These are phyloP conservation scores for Crossoptilon crossoptilon DNA, from an alignment of 2,797 vertebrate species.

Conservation along the genomic window DNA sequence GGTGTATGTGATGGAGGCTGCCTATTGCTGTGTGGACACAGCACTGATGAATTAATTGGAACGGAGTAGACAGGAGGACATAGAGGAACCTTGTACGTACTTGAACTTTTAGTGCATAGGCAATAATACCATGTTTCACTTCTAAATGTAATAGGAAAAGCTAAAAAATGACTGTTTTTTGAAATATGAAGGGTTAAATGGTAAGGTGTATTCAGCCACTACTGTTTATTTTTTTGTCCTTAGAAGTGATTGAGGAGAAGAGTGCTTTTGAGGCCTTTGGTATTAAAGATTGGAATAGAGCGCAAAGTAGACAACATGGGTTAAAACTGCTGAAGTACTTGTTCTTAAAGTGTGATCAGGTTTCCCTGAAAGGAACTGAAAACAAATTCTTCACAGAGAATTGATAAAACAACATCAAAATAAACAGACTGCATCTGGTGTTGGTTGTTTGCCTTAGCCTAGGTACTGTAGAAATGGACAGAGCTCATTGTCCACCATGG, in stretches of 20 bases:
- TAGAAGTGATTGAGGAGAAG: background rate
- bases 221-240: background rate
- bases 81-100: fast-evolving
- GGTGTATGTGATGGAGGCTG: background rate
- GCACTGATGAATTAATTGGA: background rate
- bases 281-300: background rate
- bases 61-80: background rate
- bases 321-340: background rate
- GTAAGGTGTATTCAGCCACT: background rate
- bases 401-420: background rate
- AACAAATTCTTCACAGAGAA: background rate
- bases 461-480: background rate
- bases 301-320: background rate
- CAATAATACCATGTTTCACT: background rate
- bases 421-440: background rate
- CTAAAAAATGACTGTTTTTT: background rate
- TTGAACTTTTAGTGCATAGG: background rate
- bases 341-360: background rate
- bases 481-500: background rate
- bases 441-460: background rate
- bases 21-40: background rate
- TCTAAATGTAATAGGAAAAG: background rate
- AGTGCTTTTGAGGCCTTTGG: background rate
- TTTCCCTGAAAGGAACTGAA: background rate
- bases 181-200: background rate